Evolutionary conservation across 2,888 invertebrate genomes (phyloP).

Genomic region (Morpho helenor): DNA sequence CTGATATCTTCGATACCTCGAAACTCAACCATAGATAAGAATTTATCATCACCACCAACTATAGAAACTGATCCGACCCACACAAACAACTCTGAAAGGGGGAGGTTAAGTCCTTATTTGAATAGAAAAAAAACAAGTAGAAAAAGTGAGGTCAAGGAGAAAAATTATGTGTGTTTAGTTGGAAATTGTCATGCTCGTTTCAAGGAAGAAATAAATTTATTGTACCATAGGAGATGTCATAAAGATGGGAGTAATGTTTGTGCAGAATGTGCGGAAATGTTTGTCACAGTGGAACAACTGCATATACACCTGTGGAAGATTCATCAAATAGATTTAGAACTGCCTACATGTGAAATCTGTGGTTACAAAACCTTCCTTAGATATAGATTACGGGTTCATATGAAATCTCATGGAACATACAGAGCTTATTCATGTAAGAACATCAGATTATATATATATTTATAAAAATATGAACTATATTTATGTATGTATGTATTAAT

Average conservation of each 20-base stretch:
- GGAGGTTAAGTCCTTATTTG: constrained; percentile 22
- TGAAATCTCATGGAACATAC: constrained; percentile 85
- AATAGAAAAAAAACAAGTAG: constrained; percentile 14
- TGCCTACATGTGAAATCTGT: constrained; percentile 87
- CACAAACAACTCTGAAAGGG: constrained; percentile 37
- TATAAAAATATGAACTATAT: too few species aligned
- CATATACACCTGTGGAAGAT: constrained; percentile 89
- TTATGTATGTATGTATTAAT: too few species aligned
- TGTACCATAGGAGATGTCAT: constrained; percentile 84
- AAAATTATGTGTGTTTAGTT: constrained; percentile 68
- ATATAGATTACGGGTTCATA: constrained; percentile 85
- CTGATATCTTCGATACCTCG: constrained; percentile 64
- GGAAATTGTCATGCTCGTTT: constrained; percentile 79
- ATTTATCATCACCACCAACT: constrained; percentile 33
- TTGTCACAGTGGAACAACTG: constrained; percentile 81
- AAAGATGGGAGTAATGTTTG: constrained; percentile 74
- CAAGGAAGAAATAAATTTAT: constrained; percentile 77
- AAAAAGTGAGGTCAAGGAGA: constrained; percentile 29
- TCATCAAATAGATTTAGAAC: constrained; percentile 88
- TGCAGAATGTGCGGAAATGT: constrained; percentile 81
- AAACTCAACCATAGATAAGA: constrained; percentile 33
- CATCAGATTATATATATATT: too few species aligned
- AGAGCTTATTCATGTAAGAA: constrained; percentile 79
- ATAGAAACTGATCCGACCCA: constrained; percentile 30
- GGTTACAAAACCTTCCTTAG: constrained; percentile 85